Conservation (phyloP, 2,797 vertebrate genomes). For the Mallotus villosus region DNA sequence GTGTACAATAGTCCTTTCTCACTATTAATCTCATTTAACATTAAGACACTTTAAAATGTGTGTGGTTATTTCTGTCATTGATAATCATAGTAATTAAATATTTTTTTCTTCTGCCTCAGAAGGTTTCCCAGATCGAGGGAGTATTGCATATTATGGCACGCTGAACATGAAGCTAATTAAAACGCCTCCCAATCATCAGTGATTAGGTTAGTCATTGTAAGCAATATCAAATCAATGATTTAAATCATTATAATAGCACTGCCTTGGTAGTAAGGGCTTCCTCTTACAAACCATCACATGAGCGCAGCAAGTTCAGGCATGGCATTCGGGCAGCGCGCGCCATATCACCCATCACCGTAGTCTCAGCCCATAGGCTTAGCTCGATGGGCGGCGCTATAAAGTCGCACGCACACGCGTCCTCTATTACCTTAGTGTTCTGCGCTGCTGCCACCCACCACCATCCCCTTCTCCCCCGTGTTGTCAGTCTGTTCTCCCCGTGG, state of each 20-base stretch:
- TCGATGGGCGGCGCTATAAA: no score
- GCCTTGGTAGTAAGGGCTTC: constrained; percentile 24
- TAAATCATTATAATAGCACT: constrained; percentile 49
- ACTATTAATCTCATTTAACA: constrained; percentile 14
- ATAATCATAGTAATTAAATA: constrained; percentile 57
- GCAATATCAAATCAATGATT: constrained; percentile 56
- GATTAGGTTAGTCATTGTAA: constrained; percentile 50
- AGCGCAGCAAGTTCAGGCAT: no score
- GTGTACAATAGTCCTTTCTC: neutral
- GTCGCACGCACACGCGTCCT: no score
- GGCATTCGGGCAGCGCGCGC: no score
- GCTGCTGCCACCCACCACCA: no score
- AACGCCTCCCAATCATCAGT: constrained; percentile 53
- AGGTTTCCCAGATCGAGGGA: constrained; percentile 30
- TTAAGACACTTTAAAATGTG: constrained; percentile 8
- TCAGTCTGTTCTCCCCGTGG: no score
- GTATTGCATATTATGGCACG: constrained; percentile 28
- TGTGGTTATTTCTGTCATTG: constrained; percentile 34
- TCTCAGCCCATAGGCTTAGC: no score
- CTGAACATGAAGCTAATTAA: constrained; percentile 62
- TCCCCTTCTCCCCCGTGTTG: no score
- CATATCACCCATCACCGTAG: no score
- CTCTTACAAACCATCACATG: constrained; percentile 45
- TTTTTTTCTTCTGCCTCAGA: constrained; percentile 49
- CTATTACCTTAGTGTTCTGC: no score